Percentiles rank a stretch among this genome's conserved stretches.
These are phyloP conservation scores for Brachionus calyciflorus DNA, from an alignment of 1,140 invertebrate species.

Conservation along the genomic window DNA sequence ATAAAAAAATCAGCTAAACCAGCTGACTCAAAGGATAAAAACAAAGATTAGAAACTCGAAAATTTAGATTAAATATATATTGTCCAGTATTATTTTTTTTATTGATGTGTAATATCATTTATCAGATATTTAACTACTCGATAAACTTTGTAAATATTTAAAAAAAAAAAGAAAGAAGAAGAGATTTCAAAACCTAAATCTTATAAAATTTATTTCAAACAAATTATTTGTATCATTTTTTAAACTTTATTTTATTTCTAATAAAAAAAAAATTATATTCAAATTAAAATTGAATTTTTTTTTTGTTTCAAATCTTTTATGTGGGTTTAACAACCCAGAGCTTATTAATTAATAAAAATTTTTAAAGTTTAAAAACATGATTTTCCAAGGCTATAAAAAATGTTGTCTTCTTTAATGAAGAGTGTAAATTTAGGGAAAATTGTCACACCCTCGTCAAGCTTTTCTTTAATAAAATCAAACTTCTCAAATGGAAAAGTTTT, in stretches of 20 bases:
- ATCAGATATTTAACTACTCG: conserved; percentile 7
- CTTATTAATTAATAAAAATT: background rate
- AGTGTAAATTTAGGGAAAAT: background rate
- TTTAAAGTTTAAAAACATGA: background rate
- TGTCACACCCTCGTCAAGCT: background rate
- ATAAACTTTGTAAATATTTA: conserved; percentile 1
- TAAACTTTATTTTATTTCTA: conserved; percentile 5
- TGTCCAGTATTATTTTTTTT: conserved; percentile 9
- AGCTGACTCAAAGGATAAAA: conserved; percentile 44
- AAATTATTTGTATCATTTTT: conserved; percentile 39
- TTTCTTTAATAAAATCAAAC: background rate
- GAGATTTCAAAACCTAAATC: conserved; percentile 6
- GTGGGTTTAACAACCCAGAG: background rate
- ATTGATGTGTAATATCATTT: background rate
- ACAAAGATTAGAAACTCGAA: conserved; percentile 13
- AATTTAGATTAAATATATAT: background rate
- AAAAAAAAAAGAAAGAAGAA: conserved; percentile 11
- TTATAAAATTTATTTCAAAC: background rate
- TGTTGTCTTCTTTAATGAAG: background rate
- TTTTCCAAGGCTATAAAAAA: too few relatives aligned
- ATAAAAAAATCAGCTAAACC: conserved; percentile 40
- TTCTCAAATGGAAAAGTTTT: background rate
- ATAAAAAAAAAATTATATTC: background rate
- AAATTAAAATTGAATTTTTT: background rate
- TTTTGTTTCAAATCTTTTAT: too few relatives aligned